Evolutionary conservation across 1,140 invertebrate species (phyloP).

Genomic region (Panagrolaimus sp.): DNA sequence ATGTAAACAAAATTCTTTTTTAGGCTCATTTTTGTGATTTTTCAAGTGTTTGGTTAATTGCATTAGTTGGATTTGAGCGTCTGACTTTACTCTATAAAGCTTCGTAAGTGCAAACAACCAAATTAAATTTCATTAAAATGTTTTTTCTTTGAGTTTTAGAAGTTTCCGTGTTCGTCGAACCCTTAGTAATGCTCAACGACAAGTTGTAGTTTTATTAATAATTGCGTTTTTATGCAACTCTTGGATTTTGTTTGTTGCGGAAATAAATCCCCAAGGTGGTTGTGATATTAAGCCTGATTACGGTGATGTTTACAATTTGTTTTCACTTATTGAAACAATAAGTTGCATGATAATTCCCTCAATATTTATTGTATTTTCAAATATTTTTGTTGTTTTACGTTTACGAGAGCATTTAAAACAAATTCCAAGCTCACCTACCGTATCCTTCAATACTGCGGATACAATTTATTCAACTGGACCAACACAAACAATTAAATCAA

Average conservation of each 20-base stretch:
- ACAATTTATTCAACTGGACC: conserved; percentile 48
- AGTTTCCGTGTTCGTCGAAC: conserved; percentile 46
- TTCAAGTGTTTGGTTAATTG: conserved; percentile 51
- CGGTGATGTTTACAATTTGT: conserved; percentile 44
- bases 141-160: conserved; percentile 3
- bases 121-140: conserved; percentile 15
- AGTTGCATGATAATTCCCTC: conserved; percentile 52
- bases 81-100: conserved; percentile 46
- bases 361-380: conserved; percentile 47
- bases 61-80: conserved; percentile 50
- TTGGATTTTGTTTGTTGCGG: conserved; percentile 53
- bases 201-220: conserved; percentile 41
- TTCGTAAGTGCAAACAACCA: conserved; percentile 29
- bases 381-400: conserved; percentile 50
- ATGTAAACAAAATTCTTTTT: conserved; percentile 22
- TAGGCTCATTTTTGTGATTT: conserved; percentile 54
- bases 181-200: conserved; percentile 39
- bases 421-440: conserved; percentile 48
- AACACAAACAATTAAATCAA: conserved; percentile 43
- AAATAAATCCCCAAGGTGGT: conserved; percentile 43
- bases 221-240: conserved; percentile 46
- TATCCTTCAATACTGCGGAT: conserved; percentile 55
- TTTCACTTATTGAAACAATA: conserved; percentile 46
- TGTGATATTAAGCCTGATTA: conserved; percentile 54
- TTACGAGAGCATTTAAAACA: conserved; percentile 47